Evolutionary conservation across 2,888 invertebrate species (phyloP).

Genomic region (Morpho deidamia): DNA sequence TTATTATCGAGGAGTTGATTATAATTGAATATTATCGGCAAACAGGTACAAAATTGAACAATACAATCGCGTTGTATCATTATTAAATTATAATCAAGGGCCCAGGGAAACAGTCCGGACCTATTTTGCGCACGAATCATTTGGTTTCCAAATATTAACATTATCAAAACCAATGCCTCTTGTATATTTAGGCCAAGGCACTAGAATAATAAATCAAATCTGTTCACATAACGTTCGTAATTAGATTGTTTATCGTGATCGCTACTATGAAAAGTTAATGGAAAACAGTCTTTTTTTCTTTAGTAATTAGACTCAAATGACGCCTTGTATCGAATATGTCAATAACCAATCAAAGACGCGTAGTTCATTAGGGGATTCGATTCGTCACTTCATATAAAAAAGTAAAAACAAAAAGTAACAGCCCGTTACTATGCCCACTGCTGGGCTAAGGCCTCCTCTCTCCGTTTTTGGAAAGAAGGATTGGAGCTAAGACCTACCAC

Average conservation of each 20-base stretch:
- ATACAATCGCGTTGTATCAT: background rate
- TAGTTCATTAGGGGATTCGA: constrained; percentile 2
- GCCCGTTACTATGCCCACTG: no score
- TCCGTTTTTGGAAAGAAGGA: no score
- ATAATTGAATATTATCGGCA: no score
- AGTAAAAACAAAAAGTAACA: no score
- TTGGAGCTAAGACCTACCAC: no score
- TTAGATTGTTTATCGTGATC: constrained; percentile 13
- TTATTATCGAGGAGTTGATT: no score
- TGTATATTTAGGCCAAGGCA: constrained; percentile 19
- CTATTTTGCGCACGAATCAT: constrained; percentile 4
- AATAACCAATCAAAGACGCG: constrained; percentile 4
- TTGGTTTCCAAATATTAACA: constrained; percentile 14
- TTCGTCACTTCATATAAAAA: background rate
- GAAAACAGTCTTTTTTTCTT: constrained; percentile 1
- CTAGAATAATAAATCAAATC: constrained; percentile 23
- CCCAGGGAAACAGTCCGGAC: background rate
- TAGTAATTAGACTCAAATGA: background rate
- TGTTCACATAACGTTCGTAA: constrained; percentile 10
- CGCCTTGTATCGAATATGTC: background rate
- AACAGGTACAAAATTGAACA: background rate
- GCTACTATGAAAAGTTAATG: background rate
- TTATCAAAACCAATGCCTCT: constrained; percentile 18
- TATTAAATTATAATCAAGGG: constrained; percentile 1
- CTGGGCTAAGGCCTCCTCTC: no score